Evolutionary conservation across 2,113 vertebrate genomes (phyloP).

Genomic region (Pica pica): DNA sequence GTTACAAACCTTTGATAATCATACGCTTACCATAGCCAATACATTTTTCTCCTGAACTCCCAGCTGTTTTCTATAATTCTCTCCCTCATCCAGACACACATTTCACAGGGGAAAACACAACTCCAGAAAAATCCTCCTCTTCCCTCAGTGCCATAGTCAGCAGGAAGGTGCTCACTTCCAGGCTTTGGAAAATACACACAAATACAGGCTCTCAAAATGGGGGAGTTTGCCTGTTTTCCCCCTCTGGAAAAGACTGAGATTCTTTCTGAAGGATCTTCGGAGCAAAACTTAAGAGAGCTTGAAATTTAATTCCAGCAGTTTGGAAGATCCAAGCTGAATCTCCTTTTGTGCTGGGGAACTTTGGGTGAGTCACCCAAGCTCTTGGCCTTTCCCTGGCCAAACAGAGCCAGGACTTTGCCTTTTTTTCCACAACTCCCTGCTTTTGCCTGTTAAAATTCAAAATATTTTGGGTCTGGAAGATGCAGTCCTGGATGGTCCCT

Average conservation of each 20-base stretch:
- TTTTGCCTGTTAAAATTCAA: neutral
- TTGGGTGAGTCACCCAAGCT: neutral
- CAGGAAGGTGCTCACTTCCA: neutral
- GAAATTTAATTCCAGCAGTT: neutral
- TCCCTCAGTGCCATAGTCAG: neutral
- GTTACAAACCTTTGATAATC: neutral
- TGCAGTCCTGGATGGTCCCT: neutral
- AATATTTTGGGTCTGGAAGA: neutral
- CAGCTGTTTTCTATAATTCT: neutral
- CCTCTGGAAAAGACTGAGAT: neutral
- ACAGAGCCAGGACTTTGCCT: neutral
- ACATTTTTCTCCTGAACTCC: neutral
- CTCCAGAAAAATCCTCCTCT: neutral
- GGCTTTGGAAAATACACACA: neutral
- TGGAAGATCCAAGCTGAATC: neutral
- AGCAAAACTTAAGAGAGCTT: neutral
- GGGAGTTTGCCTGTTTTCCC: neutral
- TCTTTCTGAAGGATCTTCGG: neutral
- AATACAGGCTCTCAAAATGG: neutral
- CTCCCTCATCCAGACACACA: neutral
- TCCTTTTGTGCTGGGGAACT: neutral
- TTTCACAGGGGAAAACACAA: neutral
- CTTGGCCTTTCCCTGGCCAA: neutral
- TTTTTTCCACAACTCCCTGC: neutral
- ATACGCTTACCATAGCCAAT: neutral